Conservation (phyloP, 2,113 vertebrate species). For the Martes martes region DNA sequence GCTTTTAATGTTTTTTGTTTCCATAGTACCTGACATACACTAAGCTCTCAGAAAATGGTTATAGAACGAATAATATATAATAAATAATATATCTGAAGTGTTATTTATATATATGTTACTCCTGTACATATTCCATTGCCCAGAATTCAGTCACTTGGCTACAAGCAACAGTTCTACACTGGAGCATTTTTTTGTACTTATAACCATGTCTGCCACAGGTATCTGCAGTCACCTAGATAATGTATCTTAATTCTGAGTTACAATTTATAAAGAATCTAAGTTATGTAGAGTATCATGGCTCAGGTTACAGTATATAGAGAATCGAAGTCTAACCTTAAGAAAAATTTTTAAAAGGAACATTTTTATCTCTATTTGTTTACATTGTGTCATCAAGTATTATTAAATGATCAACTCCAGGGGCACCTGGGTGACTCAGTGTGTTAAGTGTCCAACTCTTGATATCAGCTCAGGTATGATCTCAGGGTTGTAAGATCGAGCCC, state of each 20-base stretch:
- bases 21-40: not conserved
- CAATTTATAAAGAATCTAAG: not conserved
- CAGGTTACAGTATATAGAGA: not conserved
- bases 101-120: not conserved
- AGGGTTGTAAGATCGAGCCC: not conserved
- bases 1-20: not conserved
- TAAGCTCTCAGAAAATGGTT: conserved; percentile 23
- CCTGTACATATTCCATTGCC: not conserved
- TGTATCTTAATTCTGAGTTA: not conserved
- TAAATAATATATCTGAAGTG: not conserved
- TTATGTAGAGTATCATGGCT: not conserved
- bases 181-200: not conserved
- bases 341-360: not conserved
- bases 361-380: not conserved
- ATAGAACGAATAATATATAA: not conserved
- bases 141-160: not conserved
- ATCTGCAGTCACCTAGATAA: not conserved
- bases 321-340: not conserved
- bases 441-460: not conserved
- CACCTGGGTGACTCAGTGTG: not conserved
- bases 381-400: not conserved
- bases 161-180: not conserved
- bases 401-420: not conserved
- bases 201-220: not conserved
- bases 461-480: not conserved